Conservation (phyloP, 1,140 invertebrate species). For the Calliopsis andreniformis region DNA sequence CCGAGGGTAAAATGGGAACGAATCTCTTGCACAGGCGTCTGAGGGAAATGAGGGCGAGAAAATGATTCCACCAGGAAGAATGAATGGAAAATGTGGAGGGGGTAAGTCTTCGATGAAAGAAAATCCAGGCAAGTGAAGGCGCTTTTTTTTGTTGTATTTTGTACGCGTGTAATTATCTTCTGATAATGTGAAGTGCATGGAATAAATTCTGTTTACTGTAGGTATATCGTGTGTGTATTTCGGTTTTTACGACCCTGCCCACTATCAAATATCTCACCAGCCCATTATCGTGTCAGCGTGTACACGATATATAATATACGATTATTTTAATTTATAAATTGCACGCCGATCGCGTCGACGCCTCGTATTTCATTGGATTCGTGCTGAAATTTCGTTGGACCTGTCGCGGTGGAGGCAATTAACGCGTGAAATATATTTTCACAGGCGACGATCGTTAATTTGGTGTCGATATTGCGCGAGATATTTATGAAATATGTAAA, state of each 20-base stretch:
- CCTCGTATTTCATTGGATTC: constrained; percentile 42
- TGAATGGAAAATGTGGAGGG: background rate
- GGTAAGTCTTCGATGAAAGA: too few species aligned
- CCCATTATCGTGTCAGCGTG: background rate
- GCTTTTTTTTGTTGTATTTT: too few species aligned
- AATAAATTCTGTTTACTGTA: too few species aligned
- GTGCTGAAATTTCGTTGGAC: constrained; percentile 26
- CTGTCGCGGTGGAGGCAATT: constrained; percentile 38
- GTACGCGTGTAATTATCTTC: too few species aligned
- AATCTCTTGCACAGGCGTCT: background rate
- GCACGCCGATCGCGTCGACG: background rate
- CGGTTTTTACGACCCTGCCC: constrained; percentile 32
- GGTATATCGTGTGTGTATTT: background rate
- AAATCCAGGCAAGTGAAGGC: too few species aligned
- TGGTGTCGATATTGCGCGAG: constrained; percentile 6
- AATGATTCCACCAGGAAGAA: background rate
- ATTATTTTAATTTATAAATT: constrained; percentile 53
- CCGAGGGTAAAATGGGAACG: too few species aligned
- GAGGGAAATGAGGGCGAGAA: background rate
- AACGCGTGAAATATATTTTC: constrained; percentile 49
- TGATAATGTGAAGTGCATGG: too few species aligned
- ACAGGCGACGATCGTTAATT: constrained; percentile 26
- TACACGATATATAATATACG: constrained; percentile 17
- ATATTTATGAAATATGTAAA: too few species aligned
- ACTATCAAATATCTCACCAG: constrained; percentile 34